Percentiles rank a stretch among this genome's conserved stretches.
phyloP scores from a whole-genome alignment of 2,113 vertebrate species.

The Mystacornis crossleyi region DNA sequence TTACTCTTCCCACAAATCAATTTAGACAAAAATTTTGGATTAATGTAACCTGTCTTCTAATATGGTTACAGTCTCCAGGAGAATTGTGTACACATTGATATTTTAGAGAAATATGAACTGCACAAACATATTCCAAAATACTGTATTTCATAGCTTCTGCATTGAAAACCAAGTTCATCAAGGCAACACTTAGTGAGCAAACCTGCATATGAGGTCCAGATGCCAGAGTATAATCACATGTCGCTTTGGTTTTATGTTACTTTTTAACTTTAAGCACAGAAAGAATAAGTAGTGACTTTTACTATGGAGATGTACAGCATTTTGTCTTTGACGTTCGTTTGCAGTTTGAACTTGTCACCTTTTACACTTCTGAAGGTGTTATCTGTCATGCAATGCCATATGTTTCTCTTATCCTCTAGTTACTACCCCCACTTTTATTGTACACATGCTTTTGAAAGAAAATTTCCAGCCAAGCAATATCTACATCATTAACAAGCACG shows the following conservation, averaged over 20 bases:
- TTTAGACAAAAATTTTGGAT: background rate
- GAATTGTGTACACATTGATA: background rate
- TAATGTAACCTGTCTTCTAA: background rate
- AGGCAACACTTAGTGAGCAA: background rate
- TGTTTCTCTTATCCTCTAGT: background rate
- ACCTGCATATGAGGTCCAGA: background rate
- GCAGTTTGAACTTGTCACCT: conserved; percentile 1
- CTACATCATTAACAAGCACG: background rate
- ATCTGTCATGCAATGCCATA: background rate
- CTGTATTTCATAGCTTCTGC: background rate
- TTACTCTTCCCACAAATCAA: background rate
- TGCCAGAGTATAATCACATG: background rate
- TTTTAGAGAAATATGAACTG: background rate
- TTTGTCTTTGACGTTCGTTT: background rate
- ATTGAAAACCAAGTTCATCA: background rate
- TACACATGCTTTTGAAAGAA: background rate
- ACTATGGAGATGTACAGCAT: background rate
- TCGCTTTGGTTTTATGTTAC: background rate
- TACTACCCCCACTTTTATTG: background rate
- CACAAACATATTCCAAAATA: background rate
- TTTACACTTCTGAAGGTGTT: background rate
- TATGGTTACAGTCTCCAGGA: background rate
- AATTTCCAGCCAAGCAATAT: background rate
- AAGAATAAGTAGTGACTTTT: background rate
- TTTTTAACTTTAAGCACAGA: background rate